Conservation (phyloP, 2,797 vertebrate genomes). For the Neoniphon sammara region DNA sequence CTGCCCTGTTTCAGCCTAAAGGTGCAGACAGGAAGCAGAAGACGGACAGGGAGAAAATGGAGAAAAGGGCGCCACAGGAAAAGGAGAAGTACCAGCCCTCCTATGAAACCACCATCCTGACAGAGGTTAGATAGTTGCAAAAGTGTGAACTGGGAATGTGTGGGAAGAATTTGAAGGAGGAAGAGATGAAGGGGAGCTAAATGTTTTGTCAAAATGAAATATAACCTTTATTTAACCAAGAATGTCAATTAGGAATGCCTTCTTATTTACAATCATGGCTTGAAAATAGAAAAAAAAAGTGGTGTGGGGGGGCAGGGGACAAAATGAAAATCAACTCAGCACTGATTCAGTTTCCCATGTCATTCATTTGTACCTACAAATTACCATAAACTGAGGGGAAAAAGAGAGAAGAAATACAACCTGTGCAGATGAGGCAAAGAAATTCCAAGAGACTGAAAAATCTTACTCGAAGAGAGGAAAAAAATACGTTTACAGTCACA, state of each 20-base stretch:
- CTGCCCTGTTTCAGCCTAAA: slow-evolving; percentile 81
- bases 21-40: slow-evolving; percentile 90
- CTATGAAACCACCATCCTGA: slow-evolving; percentile 85
- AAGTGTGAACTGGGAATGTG: neutral
- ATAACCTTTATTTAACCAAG: neutral
- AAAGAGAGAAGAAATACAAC: neutral
- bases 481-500: neutral
- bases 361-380: neutral
- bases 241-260: neutral
- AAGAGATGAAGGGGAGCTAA: neutral
- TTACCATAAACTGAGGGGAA: neutral
- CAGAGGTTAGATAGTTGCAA: slow-evolving; percentile 76
- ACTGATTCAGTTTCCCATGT: neutral
- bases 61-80: slow-evolving; percentile 87
- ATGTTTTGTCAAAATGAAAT: neutral
- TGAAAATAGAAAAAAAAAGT: neutral
- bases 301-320: neutral
- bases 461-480: neutral
- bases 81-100: slow-evolving; percentile 88
- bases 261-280: neutral
- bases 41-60: slow-evolving; percentile 88
- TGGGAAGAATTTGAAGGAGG: neutral
- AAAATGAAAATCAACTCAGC: neutral
- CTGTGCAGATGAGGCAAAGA: too few relatives aligned
- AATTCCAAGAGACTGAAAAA: neutral